phyloP scores from a whole-genome alignment of 2,888 invertebrate genomes.

The Clitarchus hookeri region DNA sequence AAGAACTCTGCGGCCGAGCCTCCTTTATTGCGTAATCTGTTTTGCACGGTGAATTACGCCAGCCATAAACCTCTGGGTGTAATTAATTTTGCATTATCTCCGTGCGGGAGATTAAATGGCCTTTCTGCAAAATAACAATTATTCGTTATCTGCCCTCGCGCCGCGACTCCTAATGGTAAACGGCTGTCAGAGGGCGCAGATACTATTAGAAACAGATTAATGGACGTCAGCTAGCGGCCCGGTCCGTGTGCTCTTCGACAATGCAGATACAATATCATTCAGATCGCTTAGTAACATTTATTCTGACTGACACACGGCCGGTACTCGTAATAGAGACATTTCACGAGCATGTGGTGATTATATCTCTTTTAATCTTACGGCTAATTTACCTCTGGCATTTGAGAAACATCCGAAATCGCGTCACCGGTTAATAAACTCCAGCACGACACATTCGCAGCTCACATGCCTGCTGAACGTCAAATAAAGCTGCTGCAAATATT shows the following conservation, averaged over 20 bases:
- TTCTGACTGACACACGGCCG: neutral
- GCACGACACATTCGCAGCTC: too few species aligned
- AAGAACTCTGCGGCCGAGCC: neutral
- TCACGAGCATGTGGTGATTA: too few species aligned
- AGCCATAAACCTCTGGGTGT: neutral
- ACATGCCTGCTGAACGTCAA: too few species aligned
- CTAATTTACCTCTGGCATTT: too few species aligned
- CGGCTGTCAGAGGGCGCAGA: neutral
- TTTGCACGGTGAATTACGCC: neutral
- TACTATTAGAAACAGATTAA: neutral
- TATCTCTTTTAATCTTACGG: too few species aligned
- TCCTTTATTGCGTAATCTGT: neutral
- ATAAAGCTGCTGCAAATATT: too few species aligned
- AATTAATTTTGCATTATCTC: neutral
- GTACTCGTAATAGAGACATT: too few species aligned
- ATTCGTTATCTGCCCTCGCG: conserved; percentile 7
- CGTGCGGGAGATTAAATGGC: neutral
- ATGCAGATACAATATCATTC: neutral
- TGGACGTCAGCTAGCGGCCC: neutral
- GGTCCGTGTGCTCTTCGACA: neutral
- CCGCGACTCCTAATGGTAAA: neutral
- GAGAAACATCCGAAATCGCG: too few species aligned
- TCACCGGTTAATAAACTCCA: too few species aligned
- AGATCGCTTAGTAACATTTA: neutral
- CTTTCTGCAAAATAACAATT: neutral